Evolutionary conservation across 2,888 invertebrate genomes (phyloP), one percentile per base, ranked within the genome.

Genomic region (Marasmarcha lunaedactyla): DNA sequence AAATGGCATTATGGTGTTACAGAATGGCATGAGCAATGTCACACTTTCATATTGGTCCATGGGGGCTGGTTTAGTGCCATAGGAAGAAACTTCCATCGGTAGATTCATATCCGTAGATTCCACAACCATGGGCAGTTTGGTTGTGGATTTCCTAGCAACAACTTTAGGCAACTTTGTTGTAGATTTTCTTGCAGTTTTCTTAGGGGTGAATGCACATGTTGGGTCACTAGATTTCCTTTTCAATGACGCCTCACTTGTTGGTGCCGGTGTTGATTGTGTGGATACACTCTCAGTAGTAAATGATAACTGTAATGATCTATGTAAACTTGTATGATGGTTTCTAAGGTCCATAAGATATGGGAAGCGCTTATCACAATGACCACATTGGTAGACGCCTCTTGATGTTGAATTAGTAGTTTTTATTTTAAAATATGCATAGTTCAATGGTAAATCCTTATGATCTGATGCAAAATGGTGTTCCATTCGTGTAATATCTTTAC

Each of bases 121-220:
- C 1, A 43, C 38, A 14, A 38, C 39, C 12, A 46, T 44, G 0
- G 78, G 76, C 12, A 72, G 47, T 49, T 70, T 77, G 10, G 85
- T 81, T 0, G 87, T 87, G 0, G 87, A 87, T 50, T 87, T 88
- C 33, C 54, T 71, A 1, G 81, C 78, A 1, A 74, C 55, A 1
- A 54, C 5, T 10, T 49, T 50, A 0, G 76, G 71, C 11, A 73
- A 49, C 49, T 73, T 76, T 0, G 73, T 55, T 0, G 73, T 73
- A 0, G 73, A 74, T 46, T 74, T 73, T 39, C 49, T 63, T 1
- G 73, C 74, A 3, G 63, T 51, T 40, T 54, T 53, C 38, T 59
- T 71, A 0, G 41, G 14, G 1, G 20, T 14, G 0, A 47, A 20
- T 11, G 38, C 26, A 1, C 9, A 27, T 5, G 20, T 11, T 1